Conservation (phyloP, 2,113 vertebrate species). For the Eolophus roseicapilla region DNA sequence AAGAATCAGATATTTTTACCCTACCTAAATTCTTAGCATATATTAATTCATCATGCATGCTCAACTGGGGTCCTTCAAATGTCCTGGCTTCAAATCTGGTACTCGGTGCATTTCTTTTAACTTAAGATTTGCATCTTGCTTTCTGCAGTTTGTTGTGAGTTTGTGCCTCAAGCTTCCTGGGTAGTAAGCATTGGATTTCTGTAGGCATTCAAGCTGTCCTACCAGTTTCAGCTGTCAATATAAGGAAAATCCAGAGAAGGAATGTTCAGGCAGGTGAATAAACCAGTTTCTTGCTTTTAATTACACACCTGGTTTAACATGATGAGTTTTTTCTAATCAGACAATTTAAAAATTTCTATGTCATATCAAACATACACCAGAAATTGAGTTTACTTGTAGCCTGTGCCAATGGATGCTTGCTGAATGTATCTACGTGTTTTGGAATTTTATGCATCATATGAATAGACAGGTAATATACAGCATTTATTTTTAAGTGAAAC, state of each 20-base stretch:
- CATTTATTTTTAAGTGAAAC: not conserved
- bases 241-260: not conserved
- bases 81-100: not conserved
- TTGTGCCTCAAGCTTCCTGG: not conserved
- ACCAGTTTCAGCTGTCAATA: slow-evolving; percentile 29
- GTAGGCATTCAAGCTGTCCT: not conserved
- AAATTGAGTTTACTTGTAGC: not conserved
- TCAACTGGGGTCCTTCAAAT: not conserved
- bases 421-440: not conserved
- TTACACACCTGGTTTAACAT: not conserved
- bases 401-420: not conserved
- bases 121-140: not conserved
- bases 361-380: not conserved
- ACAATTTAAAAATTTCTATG: not conserved
- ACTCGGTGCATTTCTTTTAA: not conserved
- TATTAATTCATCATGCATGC: slow-evolving; percentile 11
- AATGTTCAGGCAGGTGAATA: not conserved
- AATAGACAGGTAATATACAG: not conserved
- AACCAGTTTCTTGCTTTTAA: slow-evolving; percentile 21
- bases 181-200: not conserved
- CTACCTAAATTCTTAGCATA: slow-evolving; percentile 18
- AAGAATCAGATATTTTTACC: slow-evolving; percentile 44
- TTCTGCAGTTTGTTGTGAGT: not conserved
- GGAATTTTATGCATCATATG: not conserved
- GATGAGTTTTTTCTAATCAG: not conserved